phyloP scores from a whole-genome alignment of 2,888 invertebrate genomes.

The Ormia ochracea region DNA sequence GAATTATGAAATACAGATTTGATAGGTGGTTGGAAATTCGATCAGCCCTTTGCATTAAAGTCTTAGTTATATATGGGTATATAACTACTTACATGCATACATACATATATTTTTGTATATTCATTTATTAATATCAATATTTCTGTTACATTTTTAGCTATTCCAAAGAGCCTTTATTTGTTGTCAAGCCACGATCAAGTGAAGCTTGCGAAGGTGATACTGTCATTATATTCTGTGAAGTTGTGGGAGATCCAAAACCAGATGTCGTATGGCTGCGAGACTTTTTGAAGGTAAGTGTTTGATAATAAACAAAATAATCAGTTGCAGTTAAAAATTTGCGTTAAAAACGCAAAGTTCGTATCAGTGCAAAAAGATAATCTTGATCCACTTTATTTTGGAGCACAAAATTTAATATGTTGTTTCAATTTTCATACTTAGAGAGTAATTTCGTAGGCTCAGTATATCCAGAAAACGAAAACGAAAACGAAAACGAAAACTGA shows the following conservation, averaged over 20 bases:
- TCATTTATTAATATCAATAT: not conserved
- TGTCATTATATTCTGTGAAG: slow-evolving; percentile 90
- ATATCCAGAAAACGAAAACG: not conserved
- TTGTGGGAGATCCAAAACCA: slow-evolving; percentile 91
- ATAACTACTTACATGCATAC: no score
- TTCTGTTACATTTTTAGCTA: slow-evolving; percentile 79
- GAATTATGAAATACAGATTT: no score
- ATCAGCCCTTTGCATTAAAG: no score
- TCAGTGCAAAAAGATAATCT: not conserved
- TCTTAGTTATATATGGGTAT: no score
- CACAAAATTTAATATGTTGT: not conserved
- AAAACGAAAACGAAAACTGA: no score
- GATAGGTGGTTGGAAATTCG: no score
- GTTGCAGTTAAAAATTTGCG: not conserved
- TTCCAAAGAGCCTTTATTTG: slow-evolving; percentile 89
- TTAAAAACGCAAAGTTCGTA: not conserved
- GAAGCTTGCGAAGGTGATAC: slow-evolving; percentile 91
- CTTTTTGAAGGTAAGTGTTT: slow-evolving; percentile 85
- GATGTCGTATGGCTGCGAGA: slow-evolving; percentile 92
- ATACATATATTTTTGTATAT: no score
- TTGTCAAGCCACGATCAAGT: slow-evolving; percentile 88
- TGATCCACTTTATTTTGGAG: not conserved
- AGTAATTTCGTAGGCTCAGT: not conserved
- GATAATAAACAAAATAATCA: not conserved
- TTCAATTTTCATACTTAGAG: not conserved